Evolutionary conservation across 2,113 vertebrate genomes (phyloP), one percentile per base, ranked within the genome.

Genomic region (Caracal caracal): DNA sequence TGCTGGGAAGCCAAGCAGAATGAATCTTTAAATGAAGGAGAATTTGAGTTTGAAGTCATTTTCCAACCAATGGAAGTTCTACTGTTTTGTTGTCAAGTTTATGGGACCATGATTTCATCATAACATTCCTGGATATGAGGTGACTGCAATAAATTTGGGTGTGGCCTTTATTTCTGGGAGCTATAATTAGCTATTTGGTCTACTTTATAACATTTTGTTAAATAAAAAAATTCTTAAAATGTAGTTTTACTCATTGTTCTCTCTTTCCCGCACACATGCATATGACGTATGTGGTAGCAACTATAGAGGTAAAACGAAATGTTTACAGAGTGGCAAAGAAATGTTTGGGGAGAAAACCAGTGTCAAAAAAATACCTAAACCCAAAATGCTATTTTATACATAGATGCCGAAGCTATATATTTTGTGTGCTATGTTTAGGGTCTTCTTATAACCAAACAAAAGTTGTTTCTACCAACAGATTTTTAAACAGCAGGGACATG

Each of bases 401-500:
- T 75, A 80, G 75, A 56, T 92, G 49, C 68, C 88, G 84, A 93
- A 88, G 88, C 68, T 94, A 0, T 94, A 76, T 93, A 3, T 95
- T 90, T 96, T 75, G 83, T 82, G 28, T 96, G 89, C 92, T 97
- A 71, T 91, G 59, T 97, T 95, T 91, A 96, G 92, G 89, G 76
- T 94, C 49, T 83, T 96, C 49, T 73, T 97, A 81, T 53, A 96
- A 89, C 47, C 82, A 96, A 88, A 90, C 61, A 78, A 97, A 97
- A 97, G 63, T 95, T 94, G 90, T 92, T 97, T 95, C 97, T 76
- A 88, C 89, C 94, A 96, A 97, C 95, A 97, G 92, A 97, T 98
- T 98, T 98, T 92, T 96, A 98, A 98, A 95, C 96, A 98, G 96
- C 93, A 97, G 97, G 97, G 92, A 97, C 95, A 81, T 95, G 95